Evolutionary conservation across 1,140 invertebrate genomes (phyloP).

Genomic region (Trissolcus basalis): DNA sequence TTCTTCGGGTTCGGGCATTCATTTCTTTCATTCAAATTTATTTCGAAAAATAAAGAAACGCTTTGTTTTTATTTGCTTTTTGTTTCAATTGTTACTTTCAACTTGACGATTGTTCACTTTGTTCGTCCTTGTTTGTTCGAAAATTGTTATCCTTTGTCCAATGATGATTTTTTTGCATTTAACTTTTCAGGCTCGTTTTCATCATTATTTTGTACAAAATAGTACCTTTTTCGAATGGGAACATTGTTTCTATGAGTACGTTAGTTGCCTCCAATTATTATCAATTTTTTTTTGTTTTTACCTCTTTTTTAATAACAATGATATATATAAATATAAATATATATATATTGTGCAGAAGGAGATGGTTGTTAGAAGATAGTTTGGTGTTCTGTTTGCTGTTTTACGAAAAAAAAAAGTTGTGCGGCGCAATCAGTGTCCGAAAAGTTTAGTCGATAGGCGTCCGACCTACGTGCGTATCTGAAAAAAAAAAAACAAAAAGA

Average conservation of each 20-base stretch:
- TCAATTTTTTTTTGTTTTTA: conserved; percentile 49
- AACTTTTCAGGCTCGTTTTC: conserved; percentile 16
- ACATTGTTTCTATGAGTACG: conserved; percentile 64
- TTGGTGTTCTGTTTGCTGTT: conserved; percentile 74
- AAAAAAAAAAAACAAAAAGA: conserved; percentile 29
- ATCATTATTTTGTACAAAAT: conserved; percentile 50
- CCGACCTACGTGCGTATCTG: conserved; percentile 66
- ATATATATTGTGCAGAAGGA: conserved; percentile 61
- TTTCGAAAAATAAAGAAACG: no score
- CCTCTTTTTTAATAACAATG: conserved; percentile 53
- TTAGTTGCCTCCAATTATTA: conserved; percentile 60
- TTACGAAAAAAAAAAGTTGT: conserved; percentile 64
- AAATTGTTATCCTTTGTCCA: background rate
- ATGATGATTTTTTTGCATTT: conserved; percentile 40
- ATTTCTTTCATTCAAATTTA: conserved; percentile 1
- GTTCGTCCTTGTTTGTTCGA: conserved; percentile 1
- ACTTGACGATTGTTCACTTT: background rate
- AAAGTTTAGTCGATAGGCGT: conserved; percentile 60
- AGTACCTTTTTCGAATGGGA: conserved; percentile 44
- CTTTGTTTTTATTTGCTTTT: background rate
- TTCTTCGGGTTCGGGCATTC: conserved; percentile 14
- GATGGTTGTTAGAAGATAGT: conserved; percentile 72
- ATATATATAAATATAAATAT: conserved; percentile 60
- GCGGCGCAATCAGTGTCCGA: conserved; percentile 60
- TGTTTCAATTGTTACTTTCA: background rate